These are phyloP conservation scores for Delphinapterus leucas DNA, from an alignment of 2,113 vertebrate genomes.

Conservation along the genomic window DNA sequence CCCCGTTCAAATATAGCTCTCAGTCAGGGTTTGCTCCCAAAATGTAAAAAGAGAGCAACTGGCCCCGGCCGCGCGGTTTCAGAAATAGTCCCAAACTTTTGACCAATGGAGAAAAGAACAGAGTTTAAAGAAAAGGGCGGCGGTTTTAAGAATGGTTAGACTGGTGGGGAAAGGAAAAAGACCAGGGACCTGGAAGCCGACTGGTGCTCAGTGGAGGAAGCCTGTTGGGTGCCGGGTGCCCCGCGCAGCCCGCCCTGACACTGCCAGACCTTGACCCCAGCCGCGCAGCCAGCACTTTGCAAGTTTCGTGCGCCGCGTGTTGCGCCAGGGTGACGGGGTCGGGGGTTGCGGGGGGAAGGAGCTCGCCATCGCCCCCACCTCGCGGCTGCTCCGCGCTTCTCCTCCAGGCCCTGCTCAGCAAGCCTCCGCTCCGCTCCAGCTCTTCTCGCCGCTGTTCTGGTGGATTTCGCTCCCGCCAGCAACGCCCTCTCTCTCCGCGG, in stretches of 20 bases:
- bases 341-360: fast-evolving
- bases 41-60: background rate
- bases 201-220: fast-evolving
- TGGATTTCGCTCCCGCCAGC: constrained; percentile 37
- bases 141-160: too few species aligned
- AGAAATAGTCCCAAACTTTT: background rate
- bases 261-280: background rate
- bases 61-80: fast-evolving
- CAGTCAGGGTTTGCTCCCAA: fast-evolving
- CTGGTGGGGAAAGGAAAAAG: background rate
- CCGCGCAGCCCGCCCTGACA: fast-evolving
- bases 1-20: background rate
- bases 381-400: background rate
- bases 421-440: background rate
- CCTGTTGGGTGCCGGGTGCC: fast-evolving
- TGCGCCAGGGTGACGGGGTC: fast-evolving
- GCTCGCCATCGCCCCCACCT: background rate
- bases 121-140: background rate
- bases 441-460: background rate
- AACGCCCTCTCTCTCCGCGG: constrained; percentile 40
- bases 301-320: fast-evolving
- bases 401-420: background rate
- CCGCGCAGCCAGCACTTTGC: fast-evolving
- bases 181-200: background rate
- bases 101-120: fast-evolving